Evolutionary conservation across 2,888 invertebrate genomes (phyloP), one percentile per base, ranked within the genome.

Genomic region (Synergus japonicus): DNA sequence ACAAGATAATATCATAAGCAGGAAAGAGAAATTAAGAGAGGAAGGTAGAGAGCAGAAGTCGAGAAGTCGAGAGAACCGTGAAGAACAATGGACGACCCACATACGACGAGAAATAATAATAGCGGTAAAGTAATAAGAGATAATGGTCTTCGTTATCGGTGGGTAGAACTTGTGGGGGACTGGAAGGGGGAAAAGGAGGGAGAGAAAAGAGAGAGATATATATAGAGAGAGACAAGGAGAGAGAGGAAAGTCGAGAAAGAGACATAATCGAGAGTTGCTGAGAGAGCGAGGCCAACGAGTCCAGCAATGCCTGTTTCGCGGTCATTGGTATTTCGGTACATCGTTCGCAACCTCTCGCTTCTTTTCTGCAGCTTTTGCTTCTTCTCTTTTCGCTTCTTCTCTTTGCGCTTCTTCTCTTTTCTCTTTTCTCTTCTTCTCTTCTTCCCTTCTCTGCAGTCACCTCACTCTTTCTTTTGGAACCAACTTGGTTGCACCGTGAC

Each of bases 91-190:
- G 77, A 76, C 78, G 84, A 83, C 84, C 84, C 80, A 84, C 80
- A 83, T 82, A 65, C 79, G 69, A 81, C 76, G 79, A 81, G 83
- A 87, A 87, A 85, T 84, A 87, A 86, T 78, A 86, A 82, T 80
- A 81, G 81, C 81, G 81, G 76, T 81, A 85, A 87, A 86, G 83
- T 86, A 85, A 87, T 83, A 78, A 86, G 82, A 84, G 84, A 85
- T 87, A 86, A 86, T 86, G 81, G 83, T 77, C 81, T 83, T 84
- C 81, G 84, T 87, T 86, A 86, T 86, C 87, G 85, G 77, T 78
- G 82, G 10, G 49, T 49, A 69, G 29, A 69, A n/a, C 46, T 46
- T 29, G 9, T 22, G 13, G 37, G 37, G 1, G 49, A 29, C 1
- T 9, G 29, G 9, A 49, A 29, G 49, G 69, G 46, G 69, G 13